Conservation (phyloP, 2,797 vertebrate genomes). For the Delichon dasypus region DNA sequence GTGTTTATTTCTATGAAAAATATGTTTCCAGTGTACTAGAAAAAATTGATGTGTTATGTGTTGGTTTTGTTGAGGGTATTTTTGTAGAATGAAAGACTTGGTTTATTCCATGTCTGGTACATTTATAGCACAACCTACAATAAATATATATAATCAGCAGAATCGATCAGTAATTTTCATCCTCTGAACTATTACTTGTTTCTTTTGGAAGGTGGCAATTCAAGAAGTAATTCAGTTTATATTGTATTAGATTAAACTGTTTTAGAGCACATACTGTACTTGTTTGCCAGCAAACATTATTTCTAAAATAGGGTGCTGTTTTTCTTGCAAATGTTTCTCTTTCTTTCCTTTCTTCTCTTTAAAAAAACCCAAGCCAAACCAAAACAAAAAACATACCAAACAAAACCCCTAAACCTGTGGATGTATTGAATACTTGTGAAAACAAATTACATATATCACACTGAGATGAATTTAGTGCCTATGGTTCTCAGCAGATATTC, state of each 20-base stretch:
- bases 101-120: constrained; percentile 57
- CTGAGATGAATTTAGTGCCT: constrained; percentile 9
- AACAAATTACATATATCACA: not conserved
- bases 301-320: constrained; percentile 51
- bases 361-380: not conserved
- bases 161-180: constrained; percentile 76
- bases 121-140: constrained; percentile 66
- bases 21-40: constrained; percentile 34
- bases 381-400: not conserved
- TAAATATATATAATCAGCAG: constrained; percentile 78
- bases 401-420: not conserved
- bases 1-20: constrained; percentile 68
- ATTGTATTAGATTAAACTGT: constrained; percentile 70
- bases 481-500: not conserved
- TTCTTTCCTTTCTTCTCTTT: constrained; percentile 24
- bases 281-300: constrained; percentile 67
- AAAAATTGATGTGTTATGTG: constrained; percentile 19
- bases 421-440: constrained; percentile 18
- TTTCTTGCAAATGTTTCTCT: constrained; percentile 51
- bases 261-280: constrained; percentile 67
- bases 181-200: constrained; percentile 69
- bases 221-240: constrained; percentile 69
- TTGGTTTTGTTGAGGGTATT: not conserved
- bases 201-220: constrained; percentile 70
- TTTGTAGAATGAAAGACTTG: constrained; percentile 55